phyloP scores from a whole-genome alignment of 2,797 vertebrate species.

The Petrocephalus sullivani region DNA sequence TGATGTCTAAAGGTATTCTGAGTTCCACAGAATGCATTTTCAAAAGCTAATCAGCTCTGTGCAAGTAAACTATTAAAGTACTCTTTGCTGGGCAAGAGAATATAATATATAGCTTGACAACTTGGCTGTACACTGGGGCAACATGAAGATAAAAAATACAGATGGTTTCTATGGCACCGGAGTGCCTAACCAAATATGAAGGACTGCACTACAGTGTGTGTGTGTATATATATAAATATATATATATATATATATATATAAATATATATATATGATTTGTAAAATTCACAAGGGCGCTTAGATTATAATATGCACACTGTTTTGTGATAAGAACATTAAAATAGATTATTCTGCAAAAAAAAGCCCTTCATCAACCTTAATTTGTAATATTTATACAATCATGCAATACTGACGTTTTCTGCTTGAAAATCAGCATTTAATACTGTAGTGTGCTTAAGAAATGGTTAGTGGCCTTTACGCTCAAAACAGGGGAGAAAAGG shows the following conservation, averaged over 20 bases:
- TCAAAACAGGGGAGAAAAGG: background rate
- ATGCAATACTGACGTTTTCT: background rate
- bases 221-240: too few relatives aligned
- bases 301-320: background rate
- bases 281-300: background rate
- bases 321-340: background rate
- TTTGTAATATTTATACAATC: background rate
- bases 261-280: background rate
- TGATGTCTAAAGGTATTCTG: constrained; percentile 1
- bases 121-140: background rate
- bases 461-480: background rate
- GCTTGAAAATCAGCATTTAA: background rate
- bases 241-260: background rate
- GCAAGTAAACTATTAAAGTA: background rate
- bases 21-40: background rate
- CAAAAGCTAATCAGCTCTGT: background rate
- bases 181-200: background rate
- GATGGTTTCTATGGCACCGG: background rate
- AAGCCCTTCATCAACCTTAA: background rate
- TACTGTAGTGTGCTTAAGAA: background rate
- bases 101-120: background rate
- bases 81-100: background rate
- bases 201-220: background rate
- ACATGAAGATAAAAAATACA: background rate
- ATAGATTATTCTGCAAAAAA: background rate